Percentiles rank a stretch among this genome's conserved stretches.
Conservation (phyloP, 1,140 invertebrate genomes). For the Papilio helenus region DNA sequence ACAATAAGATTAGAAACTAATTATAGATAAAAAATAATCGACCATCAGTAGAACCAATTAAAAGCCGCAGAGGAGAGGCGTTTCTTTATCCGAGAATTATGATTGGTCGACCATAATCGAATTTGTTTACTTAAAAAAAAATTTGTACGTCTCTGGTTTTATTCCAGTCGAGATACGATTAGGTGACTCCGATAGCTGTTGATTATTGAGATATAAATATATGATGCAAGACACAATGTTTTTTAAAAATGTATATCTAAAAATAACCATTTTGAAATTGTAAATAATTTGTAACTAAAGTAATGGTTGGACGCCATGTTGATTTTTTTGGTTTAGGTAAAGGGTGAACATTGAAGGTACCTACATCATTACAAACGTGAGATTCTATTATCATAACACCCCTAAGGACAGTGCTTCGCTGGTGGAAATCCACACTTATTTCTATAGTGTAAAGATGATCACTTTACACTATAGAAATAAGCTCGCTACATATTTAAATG, state of each 20-base stretch:
- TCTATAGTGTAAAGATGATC: too few relatives aligned
- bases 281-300: too few relatives aligned
- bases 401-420: too few relatives aligned
- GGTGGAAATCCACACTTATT: too few relatives aligned
- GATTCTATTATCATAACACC: too few relatives aligned
- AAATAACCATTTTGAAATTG: not conserved
- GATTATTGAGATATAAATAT: conserved; percentile 9
- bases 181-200: not conserved
- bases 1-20: conserved; percentile 3
- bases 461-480: too few relatives aligned
- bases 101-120: conserved; percentile 17
- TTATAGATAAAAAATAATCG: not conserved
- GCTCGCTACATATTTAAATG: too few relatives aligned
- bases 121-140: conserved; percentile 19
- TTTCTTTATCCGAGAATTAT: not conserved
- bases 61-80: not conserved
- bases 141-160: not conserved
- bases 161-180: conserved; percentile 30
- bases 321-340: too few relatives aligned
- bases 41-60: conserved; percentile 8
- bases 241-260: not conserved
- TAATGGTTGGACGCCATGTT: too few relatives aligned
- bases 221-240: conserved; percentile 10
- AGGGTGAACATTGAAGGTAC: too few relatives aligned
- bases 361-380: too few relatives aligned